Evolutionary conservation across 2,888 invertebrate species (phyloP), one percentile per base, ranked within the genome.

Genomic region (Ditula angustiorana): DNA sequence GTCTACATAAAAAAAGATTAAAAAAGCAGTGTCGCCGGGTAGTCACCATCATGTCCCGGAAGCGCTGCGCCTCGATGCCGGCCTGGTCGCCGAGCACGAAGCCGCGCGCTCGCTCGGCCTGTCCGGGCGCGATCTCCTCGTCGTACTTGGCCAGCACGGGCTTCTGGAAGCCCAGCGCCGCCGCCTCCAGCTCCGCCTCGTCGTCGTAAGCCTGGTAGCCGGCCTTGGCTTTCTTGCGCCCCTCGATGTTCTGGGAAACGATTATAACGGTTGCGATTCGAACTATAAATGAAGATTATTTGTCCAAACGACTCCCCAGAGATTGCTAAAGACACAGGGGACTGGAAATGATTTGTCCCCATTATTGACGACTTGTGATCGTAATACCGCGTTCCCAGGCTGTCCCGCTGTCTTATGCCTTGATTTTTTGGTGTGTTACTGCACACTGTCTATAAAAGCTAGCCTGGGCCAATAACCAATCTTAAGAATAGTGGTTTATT

Each of bases 121-220:
- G 44, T 0, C 61, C 77, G 60, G 74, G 69, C 58, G 96, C 95
- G 62, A 98, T 96, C 87, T 98, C 98, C 79, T 98, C 98, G 84
- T 99, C 98, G 83, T 99, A 99, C 91, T 99, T 98, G 73, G 95
- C 93, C 23, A 99, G 94, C 53, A 99, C 92, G 10, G 94, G 94
- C 75, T 95, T 95, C 71, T 94, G 93, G 69, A 88, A 90, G 2
- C 95, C 94, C 66, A 95, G 93, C 3, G 96, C 95, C 64, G 94
- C 94, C 61, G 95, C 95, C 77, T 96, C 95, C 67, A 95, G 92
- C 71, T 96, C 95, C 49, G 95, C 96, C 67, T 95, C 95, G 71
- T 97, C 97, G 71, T 98, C 98, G 83, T 96, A 96, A 35, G 96
- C 96, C 78, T 97, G 97, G 86, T 99, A 99, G 1, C 96, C 96